Evolutionary conservation across 2,888 invertebrate species (phyloP).

Genomic region (Erynnis tages): DNA sequence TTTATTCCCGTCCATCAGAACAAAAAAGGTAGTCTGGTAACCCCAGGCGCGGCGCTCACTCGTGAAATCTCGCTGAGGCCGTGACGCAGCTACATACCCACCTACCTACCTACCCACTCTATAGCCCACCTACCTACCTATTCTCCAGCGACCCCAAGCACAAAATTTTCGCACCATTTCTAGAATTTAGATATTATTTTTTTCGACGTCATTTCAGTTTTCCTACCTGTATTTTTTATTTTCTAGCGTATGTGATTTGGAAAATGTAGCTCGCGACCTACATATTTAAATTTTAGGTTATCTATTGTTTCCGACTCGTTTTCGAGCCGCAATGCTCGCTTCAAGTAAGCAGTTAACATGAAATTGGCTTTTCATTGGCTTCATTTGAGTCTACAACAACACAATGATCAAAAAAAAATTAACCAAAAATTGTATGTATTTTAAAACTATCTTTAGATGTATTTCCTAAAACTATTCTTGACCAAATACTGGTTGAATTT

Average conservation of each 20-base stretch:
- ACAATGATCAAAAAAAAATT: too few relatives aligned
- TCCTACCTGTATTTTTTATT: constrained; percentile 2
- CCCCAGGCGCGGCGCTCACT: constrained; percentile 5
- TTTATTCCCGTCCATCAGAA: too few relatives aligned
- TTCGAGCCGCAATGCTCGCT: neutral
- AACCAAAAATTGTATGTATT: too few relatives aligned
- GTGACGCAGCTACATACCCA: constrained; percentile 4
- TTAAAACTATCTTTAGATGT: too few relatives aligned
- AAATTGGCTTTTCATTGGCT: too few relatives aligned
- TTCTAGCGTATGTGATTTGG: neutral
- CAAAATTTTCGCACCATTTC: constrained; percentile 1
- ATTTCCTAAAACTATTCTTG: too few relatives aligned
- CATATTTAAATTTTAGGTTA: neutral
- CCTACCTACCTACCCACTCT: neutral
- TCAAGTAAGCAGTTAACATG: too few relatives aligned
- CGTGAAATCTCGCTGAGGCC: constrained; percentile 12
- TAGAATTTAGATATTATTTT: constrained; percentile 8
- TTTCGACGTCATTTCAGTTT: neutral
- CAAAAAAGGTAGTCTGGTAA: too few relatives aligned
- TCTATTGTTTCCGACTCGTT: neutral
- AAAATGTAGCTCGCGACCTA: neutral
- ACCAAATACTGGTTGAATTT: too few relatives aligned
- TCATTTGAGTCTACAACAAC: neutral
- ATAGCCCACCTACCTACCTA: neutral
- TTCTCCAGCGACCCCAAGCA: neutral